These are phyloP conservation scores for Agrotis exclamationis DNA, from an alignment of 2,888 invertebrate species.

Conservation along the genomic window DNA sequence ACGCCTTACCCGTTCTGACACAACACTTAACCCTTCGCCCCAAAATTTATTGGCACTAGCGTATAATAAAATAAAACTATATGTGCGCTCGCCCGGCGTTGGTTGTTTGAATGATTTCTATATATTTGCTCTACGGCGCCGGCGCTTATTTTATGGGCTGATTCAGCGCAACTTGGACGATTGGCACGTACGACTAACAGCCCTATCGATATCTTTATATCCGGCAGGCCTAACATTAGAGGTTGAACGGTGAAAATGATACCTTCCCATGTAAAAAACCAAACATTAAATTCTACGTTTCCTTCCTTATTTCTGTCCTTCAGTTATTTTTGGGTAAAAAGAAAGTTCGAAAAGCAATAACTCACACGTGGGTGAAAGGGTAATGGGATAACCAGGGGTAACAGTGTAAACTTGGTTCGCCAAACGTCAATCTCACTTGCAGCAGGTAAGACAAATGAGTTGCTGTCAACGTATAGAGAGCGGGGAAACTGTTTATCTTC, in stretches of 20 bases:
- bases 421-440: slow-evolving; percentile 52
- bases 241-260: slow-evolving; percentile 40
- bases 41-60: slow-evolving; percentile 66
- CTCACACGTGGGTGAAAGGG: slow-evolving; percentile 13
- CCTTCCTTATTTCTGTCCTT: slow-evolving; percentile 19
- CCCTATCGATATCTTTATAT: slow-evolving; percentile 76
- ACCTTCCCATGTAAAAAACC: slow-evolving; percentile 6
- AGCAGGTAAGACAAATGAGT: slow-evolving; percentile 50
- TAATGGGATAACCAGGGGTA: neutral
- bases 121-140: slow-evolving; percentile 67
- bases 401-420: slow-evolving; percentile 15
- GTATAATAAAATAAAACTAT: slow-evolving; percentile 70
- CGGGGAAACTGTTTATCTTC: slow-evolving; percentile 38
- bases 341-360: slow-evolving; percentile 23
- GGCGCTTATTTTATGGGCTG: slow-evolving; percentile 77
- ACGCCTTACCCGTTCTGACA: slow-evolving; percentile 48
- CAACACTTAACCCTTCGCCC: slow-evolving; percentile 49
- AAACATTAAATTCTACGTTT: slow-evolving; percentile 52
- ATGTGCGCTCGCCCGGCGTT: slow-evolving; percentile 30
- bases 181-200: slow-evolving; percentile 82
- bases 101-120: slow-evolving; percentile 73
- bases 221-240: slow-evolving; percentile 49
- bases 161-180: slow-evolving; percentile 79
- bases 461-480: slow-evolving; percentile 48
- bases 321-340: slow-evolving; percentile 18